Conservation (phyloP, 2,797 vertebrate species). For the Bufotes viridis region DNA sequence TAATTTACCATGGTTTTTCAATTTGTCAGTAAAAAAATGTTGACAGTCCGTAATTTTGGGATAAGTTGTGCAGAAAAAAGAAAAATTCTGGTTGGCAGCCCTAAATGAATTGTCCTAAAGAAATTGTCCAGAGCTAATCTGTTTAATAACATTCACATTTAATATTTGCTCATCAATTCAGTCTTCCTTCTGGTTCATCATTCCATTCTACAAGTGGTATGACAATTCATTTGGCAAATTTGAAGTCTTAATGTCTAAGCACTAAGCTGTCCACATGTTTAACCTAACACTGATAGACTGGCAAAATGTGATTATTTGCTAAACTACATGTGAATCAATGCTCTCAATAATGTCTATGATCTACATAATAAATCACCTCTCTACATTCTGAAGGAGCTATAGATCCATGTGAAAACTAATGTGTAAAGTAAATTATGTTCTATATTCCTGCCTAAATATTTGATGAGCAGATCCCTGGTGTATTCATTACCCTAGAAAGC, state of each 20-base stretch:
- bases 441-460: constrained; percentile 28
- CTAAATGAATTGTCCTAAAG: too few relatives aligned
- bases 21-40: too few relatives aligned
- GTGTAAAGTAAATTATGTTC: constrained; percentile 1
- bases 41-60: too few relatives aligned
- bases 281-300: neutral
- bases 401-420: neutral
- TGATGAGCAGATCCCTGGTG: constrained; percentile 17
- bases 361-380: neutral
- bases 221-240: neutral
- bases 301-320: neutral
- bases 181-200: too few relatives aligned
- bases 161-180: neutral
- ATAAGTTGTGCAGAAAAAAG: too few relatives aligned
- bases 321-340: neutral
- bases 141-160: neutral
- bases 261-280: neutral
- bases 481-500: constrained; percentile 31
- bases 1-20: too few relatives aligned
- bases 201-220: neutral
- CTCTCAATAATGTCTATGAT: neutral
- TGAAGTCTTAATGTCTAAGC: neutral
- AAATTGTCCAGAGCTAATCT: neutral
- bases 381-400: neutral
- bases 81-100: too few relatives aligned